Evolutionary conservation across 37 sponge, comb jelly and placozoan species (phyloP), one percentile per base, ranked within the genome.

Genomic region (Agelas oroides): DNA sequence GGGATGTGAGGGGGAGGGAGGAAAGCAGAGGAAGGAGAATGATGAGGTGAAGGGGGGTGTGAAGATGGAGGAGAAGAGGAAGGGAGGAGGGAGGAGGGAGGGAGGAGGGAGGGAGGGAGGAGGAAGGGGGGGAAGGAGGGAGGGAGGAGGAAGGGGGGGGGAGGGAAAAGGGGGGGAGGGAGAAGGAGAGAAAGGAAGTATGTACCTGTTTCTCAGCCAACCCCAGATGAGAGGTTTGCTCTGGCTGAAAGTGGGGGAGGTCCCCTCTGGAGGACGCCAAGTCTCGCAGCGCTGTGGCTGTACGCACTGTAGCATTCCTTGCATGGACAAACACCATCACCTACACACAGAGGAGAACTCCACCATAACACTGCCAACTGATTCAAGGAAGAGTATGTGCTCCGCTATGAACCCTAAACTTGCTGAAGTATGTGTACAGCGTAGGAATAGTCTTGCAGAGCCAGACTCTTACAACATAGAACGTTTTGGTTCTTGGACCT

Each of bases 291-390:
- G 86, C 82, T 24, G 78, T 87, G 12, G 97, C 97, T 19, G 99
- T 98, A 41, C 80, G 90, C 55, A 98, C 87, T 3, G 99, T 98
- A 34, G 90, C 97, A 80, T 98, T 98, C 24, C 99, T 81, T 27
- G 97, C 91, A 91, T 98, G 99, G 0, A 98, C 99, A 91, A 98
- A 98, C 59, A 98, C 97, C 87, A 98, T 90, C 75, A 96, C 99
- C 97, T 97, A 35, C 1, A 67, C 41, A 46, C 23, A 65, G 71
- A 68, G 25, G n/a, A 41, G 36, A 11, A 28, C 35, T 24, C 15
- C 17, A 61, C 1, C 30, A 27, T 54, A 15, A 55, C 53, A 53
- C 36, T 28, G 21, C 31, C 16, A 31, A 14, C 14, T 70, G 71
- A 11, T 35, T 21, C 21, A 31, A 64, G n/a, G n/a, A n/a, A n/a